Evolutionary conservation across 2,888 invertebrate genomes (phyloP), one percentile per base, ranked within the genome.

Genomic region (Hirtodrosophila cameraria): DNA sequence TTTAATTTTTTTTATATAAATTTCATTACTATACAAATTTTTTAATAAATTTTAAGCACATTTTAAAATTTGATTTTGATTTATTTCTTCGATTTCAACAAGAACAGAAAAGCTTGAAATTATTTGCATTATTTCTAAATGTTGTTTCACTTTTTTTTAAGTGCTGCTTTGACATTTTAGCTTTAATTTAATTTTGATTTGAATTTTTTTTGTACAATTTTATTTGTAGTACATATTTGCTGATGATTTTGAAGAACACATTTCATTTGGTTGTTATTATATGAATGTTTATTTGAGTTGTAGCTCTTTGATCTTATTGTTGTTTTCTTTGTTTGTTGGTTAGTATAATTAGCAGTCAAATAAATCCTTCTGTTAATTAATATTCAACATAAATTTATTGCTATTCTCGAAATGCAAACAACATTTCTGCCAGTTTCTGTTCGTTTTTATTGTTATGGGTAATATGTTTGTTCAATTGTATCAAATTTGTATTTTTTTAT

Each of bases 361-460:
- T 71, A 61, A 55, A 49, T 38, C 6, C 23, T 16, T 27, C 30
- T 35, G 53, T 50, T 49, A 45, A 30, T 50, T 30, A 42, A 15
- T 27, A 41, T 27, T 41, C 15, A 36, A 16, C 31, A 46, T 49
- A 39, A 36, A 46, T 50, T 33, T 27, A 55, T 61, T 31, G 35
- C 1, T 18, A 33, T 13, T 38, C n/a, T n/a, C 11, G 16, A 25
- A 27, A 12, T 16, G 6, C 9, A 6, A 11, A 23, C 23, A 49
- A 41, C 46, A 8, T 43, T 13, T 12, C 15, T 25, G 35, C 30
- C 13, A 18, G 3, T 38, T 55, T 60, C 50, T 31, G 49, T 25
- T 31, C 46, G 16, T 48, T 52, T 50, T 64, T 48, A 49, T 61
- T 67, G 39, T 8, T 25, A 35, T n/a, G n/a, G n/a, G n/a, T 28